These are phyloP conservation scores for Noctua janthina DNA, from an alignment of 2,888 invertebrate genomes.

Conservation along the genomic window DNA sequence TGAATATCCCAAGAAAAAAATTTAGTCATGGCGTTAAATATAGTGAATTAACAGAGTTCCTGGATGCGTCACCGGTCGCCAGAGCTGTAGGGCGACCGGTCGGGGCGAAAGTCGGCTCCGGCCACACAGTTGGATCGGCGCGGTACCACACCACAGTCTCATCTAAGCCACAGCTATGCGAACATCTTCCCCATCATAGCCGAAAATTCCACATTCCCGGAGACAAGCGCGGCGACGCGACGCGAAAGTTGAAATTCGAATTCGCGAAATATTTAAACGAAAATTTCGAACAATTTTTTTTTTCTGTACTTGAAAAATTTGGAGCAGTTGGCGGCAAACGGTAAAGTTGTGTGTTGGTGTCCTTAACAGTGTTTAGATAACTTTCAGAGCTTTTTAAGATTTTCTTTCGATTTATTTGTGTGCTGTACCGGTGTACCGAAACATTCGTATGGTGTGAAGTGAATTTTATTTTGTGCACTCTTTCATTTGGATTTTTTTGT, in stretches of 20 bases:
- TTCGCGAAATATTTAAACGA: constrained; percentile 76
- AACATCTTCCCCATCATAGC: constrained; percentile 89
- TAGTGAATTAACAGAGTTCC: constrained; percentile 84
- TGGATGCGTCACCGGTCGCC: constrained; percentile 87
- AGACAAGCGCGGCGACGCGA: constrained; percentile 81
- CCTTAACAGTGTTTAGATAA: constrained; percentile 83
- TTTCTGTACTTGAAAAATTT: constrained; percentile 76
- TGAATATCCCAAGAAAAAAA: constrained; percentile 66
- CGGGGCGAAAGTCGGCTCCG: constrained; percentile 89
- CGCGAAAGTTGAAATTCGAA: constrained; percentile 80
- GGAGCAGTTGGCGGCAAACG: constrained; percentile 87
- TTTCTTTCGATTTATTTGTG: constrained; percentile 80
- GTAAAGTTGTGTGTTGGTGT: constrained; percentile 88
- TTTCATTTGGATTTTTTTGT: constrained; percentile 89
- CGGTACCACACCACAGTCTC: constrained; percentile 88
- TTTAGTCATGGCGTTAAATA: constrained; percentile 79
- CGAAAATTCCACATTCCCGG: constrained; percentile 85
- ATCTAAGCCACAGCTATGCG: constrained; percentile 90
- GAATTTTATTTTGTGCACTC: constrained; percentile 88
- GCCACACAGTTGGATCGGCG: constrained; percentile 86
- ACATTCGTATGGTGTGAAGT: constrained; percentile 87
- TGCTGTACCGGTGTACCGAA: constrained; percentile 83
- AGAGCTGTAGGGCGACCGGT: constrained; percentile 89
- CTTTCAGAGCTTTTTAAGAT: constrained; percentile 83
- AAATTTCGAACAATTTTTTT: constrained; percentile 71